A percentile compares a stretch with the other conserved stretches of the same genome.
phyloP scores from a whole-genome alignment of 30 jellyfish, hydroid and myxozoan species.

The Cassiopea xamachana region DNA sequence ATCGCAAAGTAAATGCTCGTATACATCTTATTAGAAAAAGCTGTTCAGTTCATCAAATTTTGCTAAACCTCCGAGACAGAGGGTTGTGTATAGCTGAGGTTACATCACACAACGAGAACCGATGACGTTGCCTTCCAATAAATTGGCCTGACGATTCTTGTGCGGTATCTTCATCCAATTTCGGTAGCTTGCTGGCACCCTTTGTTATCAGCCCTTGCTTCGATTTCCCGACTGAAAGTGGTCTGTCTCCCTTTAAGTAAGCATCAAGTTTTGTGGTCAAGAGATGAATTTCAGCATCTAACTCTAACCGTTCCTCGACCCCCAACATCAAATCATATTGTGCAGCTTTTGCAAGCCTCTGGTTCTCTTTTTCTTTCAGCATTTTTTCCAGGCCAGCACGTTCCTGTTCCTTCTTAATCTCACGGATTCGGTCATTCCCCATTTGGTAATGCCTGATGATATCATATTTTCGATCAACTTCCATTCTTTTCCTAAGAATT shows the following conservation, averaged over 20 bases:
- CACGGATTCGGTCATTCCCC: neutral
- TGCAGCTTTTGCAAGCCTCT: neutral
- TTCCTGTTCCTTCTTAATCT: neutral
- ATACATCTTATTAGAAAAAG: too few species aligned
- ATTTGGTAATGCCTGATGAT: neutral
- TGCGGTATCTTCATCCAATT: neutral
- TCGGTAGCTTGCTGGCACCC: neutral
- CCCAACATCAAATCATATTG: neutral
- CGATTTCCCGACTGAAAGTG: neutral
- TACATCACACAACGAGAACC: neutral
- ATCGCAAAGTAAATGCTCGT: too few species aligned
- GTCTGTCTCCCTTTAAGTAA: neutral
- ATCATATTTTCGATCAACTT: neutral
- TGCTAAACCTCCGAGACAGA: neutral
- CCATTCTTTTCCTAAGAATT: neutral
- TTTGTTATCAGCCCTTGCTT: neutral
- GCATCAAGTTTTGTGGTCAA: neutral
- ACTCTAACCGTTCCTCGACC: neutral
- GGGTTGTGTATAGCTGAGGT: neutral
- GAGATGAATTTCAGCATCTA: neutral
- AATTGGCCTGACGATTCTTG: neutral
- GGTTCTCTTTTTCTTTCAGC: neutral
- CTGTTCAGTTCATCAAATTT: neutral
- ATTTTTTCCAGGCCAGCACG: neutral
- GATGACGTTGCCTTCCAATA: neutral